phyloP scores from a whole-genome alignment of 2,888 invertebrate genomes.

The Neoscelio sp. region DNA sequence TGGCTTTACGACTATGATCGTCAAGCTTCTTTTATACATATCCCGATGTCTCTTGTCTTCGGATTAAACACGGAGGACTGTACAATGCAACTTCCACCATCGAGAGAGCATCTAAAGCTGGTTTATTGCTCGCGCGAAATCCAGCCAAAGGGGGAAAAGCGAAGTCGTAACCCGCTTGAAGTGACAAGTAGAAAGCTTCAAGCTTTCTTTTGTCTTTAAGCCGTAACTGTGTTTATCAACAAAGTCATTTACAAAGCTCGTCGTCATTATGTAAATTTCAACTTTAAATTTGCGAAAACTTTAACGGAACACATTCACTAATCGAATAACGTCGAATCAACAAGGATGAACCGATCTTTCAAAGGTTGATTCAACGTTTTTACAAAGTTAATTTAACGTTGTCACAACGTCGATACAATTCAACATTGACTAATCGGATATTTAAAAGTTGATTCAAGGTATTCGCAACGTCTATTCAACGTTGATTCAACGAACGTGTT shows the following conservation, averaged over 20 bases:
- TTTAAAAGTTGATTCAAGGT: no score
- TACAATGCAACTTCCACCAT: slow-evolving; percentile 13
- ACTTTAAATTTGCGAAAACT: no score
- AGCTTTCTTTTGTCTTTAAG: not conserved
- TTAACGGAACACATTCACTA: no score
- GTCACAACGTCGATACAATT: no score
- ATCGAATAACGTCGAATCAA: no score
- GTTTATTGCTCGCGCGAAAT: slow-evolving; percentile 28
- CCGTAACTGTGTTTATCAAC: not conserved
- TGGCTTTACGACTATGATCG: slow-evolving; percentile 3
- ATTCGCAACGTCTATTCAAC: no score
- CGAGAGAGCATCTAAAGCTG: slow-evolving; percentile 18
- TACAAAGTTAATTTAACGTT: no score
- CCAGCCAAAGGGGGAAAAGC: slow-evolving; percentile 1
- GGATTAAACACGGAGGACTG: slow-evolving; percentile 12
- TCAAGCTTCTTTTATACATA: slow-evolving; percentile 11
- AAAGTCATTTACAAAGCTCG: not conserved
- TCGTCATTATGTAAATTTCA: slow-evolving; percentile 9
- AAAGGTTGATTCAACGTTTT: no score
- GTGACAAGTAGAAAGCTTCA: slow-evolving; percentile 1
- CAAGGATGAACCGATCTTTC: no score
- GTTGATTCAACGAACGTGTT: no score
- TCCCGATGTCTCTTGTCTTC: slow-evolving; percentile 8
- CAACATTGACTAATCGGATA: no score
- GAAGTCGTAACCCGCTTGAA: slow-evolving; percentile 21